These are phyloP conservation scores for Torymus aiolomorphi DNA, from an alignment of 2,888 invertebrate species.

Conservation along the genomic window DNA sequence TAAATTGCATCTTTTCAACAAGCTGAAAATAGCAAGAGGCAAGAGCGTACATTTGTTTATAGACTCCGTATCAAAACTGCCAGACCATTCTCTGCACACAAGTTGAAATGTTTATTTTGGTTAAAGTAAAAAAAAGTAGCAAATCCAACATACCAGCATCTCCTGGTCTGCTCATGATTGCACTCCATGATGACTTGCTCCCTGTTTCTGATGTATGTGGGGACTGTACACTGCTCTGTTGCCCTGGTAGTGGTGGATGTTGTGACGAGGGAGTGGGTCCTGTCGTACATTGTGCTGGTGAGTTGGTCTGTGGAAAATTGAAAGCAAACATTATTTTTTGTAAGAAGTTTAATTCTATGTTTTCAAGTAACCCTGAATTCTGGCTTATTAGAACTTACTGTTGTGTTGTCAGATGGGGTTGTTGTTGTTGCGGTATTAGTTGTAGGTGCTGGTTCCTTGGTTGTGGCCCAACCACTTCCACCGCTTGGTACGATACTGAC, in stretches of 20 bases:
- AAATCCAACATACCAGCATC: slow-evolving; percentile 67
- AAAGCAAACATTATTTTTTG: not conserved
- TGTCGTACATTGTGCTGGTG: slow-evolving; percentile 72
- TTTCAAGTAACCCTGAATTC: not conserved
- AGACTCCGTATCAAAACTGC: slow-evolving; percentile 13
- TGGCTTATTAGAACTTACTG: slow-evolving; percentile 62
- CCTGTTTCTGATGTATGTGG: slow-evolving; percentile 70
- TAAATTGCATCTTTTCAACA: slow-evolving; percentile 21
- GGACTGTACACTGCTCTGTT: slow-evolving; percentile 69
- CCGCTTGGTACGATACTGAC: slow-evolving; percentile 87
- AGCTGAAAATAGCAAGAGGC: slow-evolving; percentile 37
- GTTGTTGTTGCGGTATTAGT: slow-evolving; percentile 71
- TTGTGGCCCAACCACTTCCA: slow-evolving; percentile 87
- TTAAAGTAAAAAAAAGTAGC: slow-evolving; percentile 22
- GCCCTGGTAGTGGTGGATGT: slow-evolving; percentile 72
- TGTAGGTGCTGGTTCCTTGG: slow-evolving; percentile 77
- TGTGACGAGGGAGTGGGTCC: slow-evolving; percentile 68
- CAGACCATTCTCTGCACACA: slow-evolving; percentile 39
- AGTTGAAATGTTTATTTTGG: slow-evolving; percentile 30
- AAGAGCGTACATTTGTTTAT: slow-evolving; percentile 32
- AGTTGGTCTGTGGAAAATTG: slow-evolving; percentile 66
- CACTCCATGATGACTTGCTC: slow-evolving; percentile 75
- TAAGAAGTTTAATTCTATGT: not conserved
- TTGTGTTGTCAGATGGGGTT: slow-evolving; percentile 70
- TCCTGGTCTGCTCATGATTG: slow-evolving; percentile 75